phyloP scores from a whole-genome alignment of 37 sponge, comb jelly and placozoan species.

The Bolinopsis microptera region DNA sequence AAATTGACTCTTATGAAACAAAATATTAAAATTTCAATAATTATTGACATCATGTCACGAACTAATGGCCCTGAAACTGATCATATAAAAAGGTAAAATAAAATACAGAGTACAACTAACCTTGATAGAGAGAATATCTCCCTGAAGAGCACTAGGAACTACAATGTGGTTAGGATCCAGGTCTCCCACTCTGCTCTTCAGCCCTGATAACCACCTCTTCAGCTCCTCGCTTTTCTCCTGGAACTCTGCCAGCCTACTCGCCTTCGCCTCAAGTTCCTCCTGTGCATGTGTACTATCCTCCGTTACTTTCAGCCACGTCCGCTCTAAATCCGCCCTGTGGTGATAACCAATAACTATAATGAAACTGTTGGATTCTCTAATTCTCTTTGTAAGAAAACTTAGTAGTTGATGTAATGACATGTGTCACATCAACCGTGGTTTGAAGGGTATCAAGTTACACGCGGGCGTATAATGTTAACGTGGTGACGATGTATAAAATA shows the following conservation, averaged over 20 bases:
- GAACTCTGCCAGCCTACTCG: not conserved
- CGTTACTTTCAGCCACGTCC: not conserved
- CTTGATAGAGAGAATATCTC: not conserved
- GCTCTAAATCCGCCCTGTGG: constrained; percentile 20
- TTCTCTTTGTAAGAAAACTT: no score
- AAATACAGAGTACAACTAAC: no score
- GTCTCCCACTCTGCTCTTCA: not conserved
- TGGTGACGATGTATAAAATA: no score
- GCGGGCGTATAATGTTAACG: no score
- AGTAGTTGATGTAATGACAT: no score
- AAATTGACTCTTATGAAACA: no score
- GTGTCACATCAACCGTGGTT: not conserved
- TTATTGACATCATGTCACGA: no score
- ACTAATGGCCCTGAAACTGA: no score
- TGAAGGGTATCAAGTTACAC: no score
- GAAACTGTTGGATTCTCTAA: not conserved
- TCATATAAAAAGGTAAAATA: no score
- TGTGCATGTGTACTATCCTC: not conserved
- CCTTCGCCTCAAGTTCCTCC: not conserved
- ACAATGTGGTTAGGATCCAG: not conserved
- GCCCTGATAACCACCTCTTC: not conserved
- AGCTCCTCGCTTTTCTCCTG: constrained; percentile 6
- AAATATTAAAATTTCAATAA: no score
- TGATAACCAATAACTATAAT: not conserved
- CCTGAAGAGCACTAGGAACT: not conserved